Conservation (phyloP, 2,888 invertebrate species). For the Lithophane leautieri region DNA sequence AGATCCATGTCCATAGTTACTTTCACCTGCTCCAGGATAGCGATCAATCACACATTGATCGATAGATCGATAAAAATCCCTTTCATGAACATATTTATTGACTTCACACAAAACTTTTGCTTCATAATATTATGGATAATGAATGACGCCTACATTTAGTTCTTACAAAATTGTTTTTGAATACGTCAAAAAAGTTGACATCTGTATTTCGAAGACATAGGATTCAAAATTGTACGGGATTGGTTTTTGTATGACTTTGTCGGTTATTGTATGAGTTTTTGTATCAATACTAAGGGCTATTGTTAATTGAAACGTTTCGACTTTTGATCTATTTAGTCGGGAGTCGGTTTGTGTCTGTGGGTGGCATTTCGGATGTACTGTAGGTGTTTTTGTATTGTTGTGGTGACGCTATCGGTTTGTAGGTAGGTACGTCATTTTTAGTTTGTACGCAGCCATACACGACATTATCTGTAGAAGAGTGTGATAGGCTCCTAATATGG, state of each 20-base stretch:
- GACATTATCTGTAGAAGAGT: constrained; percentile 33
- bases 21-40: constrained; percentile 78
- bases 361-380: constrained; percentile 66
- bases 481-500: constrained; percentile 30
- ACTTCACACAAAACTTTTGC: constrained; percentile 71
- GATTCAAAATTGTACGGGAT: constrained; percentile 40
- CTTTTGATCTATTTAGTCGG: constrained; percentile 74
- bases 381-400: constrained; percentile 62
- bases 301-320: constrained; percentile 81
- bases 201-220: constrained; percentile 25
- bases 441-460: constrained; percentile 33
- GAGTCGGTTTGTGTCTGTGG: constrained; percentile 69
- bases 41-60: constrained; percentile 79
- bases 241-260: constrained; percentile 14
- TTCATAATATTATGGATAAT: constrained; percentile 67
- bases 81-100: constrained; percentile 69
- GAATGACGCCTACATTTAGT: constrained; percentile 67
- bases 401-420: constrained; percentile 48
- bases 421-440: constrained; percentile 57
- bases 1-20: constrained; percentile 67
- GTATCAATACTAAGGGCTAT: constrained; percentile 72
- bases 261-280: constrained; percentile 58
- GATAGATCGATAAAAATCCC: constrained; percentile 74
- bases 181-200: not conserved
- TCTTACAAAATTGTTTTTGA: constrained; percentile 38